phyloP scores from a whole-genome alignment of 2,113 vertebrate genomes.

The Pongo pygmaeus region DNA sequence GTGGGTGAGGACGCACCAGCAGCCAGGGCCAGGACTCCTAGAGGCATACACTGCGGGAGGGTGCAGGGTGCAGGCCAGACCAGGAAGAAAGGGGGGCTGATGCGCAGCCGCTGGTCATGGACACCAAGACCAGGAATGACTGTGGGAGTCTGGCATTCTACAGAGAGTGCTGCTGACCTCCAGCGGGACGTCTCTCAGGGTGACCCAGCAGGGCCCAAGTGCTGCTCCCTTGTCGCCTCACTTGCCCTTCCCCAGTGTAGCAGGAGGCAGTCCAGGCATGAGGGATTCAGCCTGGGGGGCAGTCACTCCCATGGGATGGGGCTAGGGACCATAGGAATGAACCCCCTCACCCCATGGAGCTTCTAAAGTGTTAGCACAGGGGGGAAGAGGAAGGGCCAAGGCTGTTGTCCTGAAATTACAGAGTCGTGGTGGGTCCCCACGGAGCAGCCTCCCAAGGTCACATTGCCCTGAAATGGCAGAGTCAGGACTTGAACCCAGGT shows the following conservation, averaged over 20 bases:
- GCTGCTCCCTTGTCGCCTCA: rapidly evolving
- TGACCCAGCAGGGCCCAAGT: neutral
- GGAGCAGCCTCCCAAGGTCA: neutral
- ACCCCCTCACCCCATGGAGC: neutral
- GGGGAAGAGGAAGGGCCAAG: neutral
- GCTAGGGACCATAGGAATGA: neutral
- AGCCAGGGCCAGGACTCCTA: neutral
- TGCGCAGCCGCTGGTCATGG: rapidly evolving
- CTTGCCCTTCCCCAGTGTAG: rapidly evolving
- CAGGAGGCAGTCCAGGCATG: rapidly evolving
- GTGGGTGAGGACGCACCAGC: neutral
- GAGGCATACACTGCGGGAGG: rapidly evolving
- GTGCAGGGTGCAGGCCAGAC: neutral
- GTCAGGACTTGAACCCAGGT: neutral
- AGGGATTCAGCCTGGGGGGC: neutral
- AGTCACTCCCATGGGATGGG: neutral
- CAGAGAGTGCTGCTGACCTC: rapidly evolving
- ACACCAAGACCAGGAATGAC: neutral
- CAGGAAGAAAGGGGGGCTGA: neutral
- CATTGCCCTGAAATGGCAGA: neutral
- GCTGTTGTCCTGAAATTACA: neutral
- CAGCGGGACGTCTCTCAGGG: rapidly evolving
- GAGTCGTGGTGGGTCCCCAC: rapidly evolving
- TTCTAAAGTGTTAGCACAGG: rapidly evolving
- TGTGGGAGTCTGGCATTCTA: neutral